Evolutionary conservation across 2,888 invertebrate genomes (phyloP).

Genomic region (Sarcophaga rosellei): DNA sequence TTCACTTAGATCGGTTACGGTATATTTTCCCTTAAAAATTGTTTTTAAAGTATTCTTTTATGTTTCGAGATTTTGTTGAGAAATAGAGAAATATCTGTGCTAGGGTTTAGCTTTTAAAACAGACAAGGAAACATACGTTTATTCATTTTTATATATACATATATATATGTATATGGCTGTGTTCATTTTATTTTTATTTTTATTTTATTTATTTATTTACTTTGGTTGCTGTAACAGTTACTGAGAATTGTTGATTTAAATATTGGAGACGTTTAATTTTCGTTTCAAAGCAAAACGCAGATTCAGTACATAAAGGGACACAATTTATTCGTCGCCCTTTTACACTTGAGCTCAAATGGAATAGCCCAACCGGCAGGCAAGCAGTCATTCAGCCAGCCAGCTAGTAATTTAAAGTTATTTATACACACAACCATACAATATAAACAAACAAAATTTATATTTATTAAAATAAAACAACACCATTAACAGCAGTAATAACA

Average conservation of each 20-base stretch:
- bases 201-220: constrained; percentile 2
- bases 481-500: constrained; percentile 11
- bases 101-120: too few relatives aligned
- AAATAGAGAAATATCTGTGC: too few relatives aligned
- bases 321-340: constrained; percentile 43
- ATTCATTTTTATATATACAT: too few relatives aligned
- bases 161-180: too few relatives aligned
- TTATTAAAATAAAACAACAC: constrained; percentile 8
- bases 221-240: constrained; percentile 8
- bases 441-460: constrained; percentile 34
- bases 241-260: constrained; percentile 40
- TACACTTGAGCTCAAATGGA: constrained; percentile 16
- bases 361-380: not conserved
- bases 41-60: too few relatives aligned
- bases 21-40: too few relatives aligned
- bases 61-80: too few relatives aligned
- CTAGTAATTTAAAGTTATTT: not conserved
- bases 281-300: constrained; percentile 36
- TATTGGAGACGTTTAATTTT: constrained; percentile 14
- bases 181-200: not conserved
- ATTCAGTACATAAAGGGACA: constrained; percentile 52
- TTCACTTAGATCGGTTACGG: too few relatives aligned
- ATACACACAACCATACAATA: not conserved
- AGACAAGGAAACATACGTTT: too few relatives aligned
- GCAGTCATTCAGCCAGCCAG: not conserved